phyloP scores from a whole-genome alignment of 2,888 invertebrate species.

The Acanthococcus lagerstroemiae region DNA sequence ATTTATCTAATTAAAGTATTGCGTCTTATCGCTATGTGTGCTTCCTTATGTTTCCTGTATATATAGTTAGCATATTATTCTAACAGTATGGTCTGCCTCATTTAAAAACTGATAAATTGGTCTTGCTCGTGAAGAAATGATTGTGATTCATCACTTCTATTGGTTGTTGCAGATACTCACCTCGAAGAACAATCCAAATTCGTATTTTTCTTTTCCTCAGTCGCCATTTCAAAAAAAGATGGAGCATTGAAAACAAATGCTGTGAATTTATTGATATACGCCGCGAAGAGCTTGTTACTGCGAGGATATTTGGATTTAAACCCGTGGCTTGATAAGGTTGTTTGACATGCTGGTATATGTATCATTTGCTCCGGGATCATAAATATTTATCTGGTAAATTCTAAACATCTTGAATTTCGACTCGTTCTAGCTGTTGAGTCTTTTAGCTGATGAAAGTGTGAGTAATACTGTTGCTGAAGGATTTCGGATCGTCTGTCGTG shows the following conservation, averaged over 20 bases:
- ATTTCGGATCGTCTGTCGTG: not conserved
- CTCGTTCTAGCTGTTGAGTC: not conserved
- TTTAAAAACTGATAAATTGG: not conserved
- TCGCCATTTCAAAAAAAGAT: not conserved
- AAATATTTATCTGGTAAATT: no score
- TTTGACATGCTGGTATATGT: no score
- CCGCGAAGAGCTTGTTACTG: not conserved
- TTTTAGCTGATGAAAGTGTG: not conserved
- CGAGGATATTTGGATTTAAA: not conserved
- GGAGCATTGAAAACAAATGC: not conserved
- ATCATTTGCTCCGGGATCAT: no score
- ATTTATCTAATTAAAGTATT: no score
- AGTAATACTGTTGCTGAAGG: slow-evolving; percentile 1
- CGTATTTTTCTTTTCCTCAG: not conserved
- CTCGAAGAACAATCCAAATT: not conserved
- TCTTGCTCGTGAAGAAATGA: not conserved
- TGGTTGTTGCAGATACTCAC: no score
- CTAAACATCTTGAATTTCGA: not conserved
- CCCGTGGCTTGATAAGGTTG: slow-evolving; percentile 2
- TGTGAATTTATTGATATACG: not conserved
- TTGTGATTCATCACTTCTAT: not conserved
- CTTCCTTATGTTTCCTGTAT: no score
- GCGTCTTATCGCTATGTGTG: no score
- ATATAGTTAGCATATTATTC: no score
- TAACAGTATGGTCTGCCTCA: no score